phyloP scores from a whole-genome alignment of 53 echinoderm and acorn worm species.

The Paracentrotus lividus region DNA sequence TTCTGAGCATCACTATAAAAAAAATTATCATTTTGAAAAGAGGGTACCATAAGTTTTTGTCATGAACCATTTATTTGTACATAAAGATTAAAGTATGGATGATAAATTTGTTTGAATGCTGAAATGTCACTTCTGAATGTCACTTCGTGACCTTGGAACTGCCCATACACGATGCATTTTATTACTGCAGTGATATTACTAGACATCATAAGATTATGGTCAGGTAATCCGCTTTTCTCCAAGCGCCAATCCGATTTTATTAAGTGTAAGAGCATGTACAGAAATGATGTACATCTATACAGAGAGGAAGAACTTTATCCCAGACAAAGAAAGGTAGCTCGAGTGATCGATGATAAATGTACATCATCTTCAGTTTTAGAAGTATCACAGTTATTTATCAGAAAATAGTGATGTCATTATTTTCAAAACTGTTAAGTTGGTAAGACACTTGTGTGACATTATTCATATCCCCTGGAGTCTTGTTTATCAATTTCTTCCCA shows the following conservation, averaged over 20 bases:
- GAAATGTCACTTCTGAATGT: too few species aligned
- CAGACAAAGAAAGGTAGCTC: too few species aligned
- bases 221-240: conserved; percentile 25
- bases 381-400: neutral
- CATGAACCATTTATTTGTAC: too few species aligned
- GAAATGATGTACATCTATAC: too few species aligned
- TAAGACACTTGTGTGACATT: neutral
- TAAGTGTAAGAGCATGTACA: neutral
- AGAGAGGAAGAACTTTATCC: neutral
- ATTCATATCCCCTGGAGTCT: neutral
- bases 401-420: neutral
- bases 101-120: too few species aligned
- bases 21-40: too few species aligned
- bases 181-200: neutral
- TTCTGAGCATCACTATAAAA: too few species aligned
- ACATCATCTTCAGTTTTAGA: neutral
- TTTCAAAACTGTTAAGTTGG: neutral
- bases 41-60: too few species aligned
- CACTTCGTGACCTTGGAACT: neutral
- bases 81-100: too few species aligned
- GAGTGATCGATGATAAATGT: neutral
- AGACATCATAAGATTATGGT: neutral
- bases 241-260: neutral
- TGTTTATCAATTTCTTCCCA: too few species aligned
- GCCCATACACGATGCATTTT: neutral